Conservation (phyloP, 2,888 invertebrate genomes). For the Oscheius sp. region DNA sequence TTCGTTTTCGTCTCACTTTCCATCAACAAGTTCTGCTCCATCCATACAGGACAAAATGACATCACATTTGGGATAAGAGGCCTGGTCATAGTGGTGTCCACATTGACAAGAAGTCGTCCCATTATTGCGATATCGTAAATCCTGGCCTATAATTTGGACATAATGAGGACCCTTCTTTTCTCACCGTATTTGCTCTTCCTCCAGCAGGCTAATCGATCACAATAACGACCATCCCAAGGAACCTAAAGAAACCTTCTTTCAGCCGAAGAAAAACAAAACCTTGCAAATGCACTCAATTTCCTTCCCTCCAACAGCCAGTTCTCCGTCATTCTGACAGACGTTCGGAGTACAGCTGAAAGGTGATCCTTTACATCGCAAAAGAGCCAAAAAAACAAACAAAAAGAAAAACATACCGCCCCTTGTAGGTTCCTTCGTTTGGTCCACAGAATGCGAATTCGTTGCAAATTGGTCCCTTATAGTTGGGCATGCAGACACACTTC, state of each 20-base stretch:
- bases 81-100: constrained; percentile 56
- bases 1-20: constrained; percentile 34
- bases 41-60: constrained; percentile 52
- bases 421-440: constrained; percentile 46
- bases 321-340: constrained; percentile 63
- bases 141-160: constrained; percentile 2
- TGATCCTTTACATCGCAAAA: background rate
- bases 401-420: constrained; percentile 50
- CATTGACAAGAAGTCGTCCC: constrained; percentile 57
- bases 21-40: constrained; percentile 55
- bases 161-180: background rate
- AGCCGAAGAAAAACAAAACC: constrained; percentile 13
- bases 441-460: constrained; percentile 62
- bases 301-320: constrained; percentile 60
- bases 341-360: constrained; percentile 63
- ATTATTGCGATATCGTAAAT: constrained; percentile 45
- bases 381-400: background rate
- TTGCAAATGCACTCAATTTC: constrained; percentile 66
- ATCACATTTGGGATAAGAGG: constrained; percentile 64
- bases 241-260: constrained; percentile 33
- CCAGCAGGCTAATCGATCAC: constrained; percentile 68
- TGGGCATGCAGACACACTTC: constrained; percentile 56
- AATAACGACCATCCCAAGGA: constrained; percentile 67
- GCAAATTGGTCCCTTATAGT: constrained; percentile 63
- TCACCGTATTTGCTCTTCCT: constrained; percentile 55